These are phyloP conservation scores for Pachypanchax playfairii DNA, from an alignment of 2,113 vertebrate genomes.

Conservation along the genomic window DNA sequence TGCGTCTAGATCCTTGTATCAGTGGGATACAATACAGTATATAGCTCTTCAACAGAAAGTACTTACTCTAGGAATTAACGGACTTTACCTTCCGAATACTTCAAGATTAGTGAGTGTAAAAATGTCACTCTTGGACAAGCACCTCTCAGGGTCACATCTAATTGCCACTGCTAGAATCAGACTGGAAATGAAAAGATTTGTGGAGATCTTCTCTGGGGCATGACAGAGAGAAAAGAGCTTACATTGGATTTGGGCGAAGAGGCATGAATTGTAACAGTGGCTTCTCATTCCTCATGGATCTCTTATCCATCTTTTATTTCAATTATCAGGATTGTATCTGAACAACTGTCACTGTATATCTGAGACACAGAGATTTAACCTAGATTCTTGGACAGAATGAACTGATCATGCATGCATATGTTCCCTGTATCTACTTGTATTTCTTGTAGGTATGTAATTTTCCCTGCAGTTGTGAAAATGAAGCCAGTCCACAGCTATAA, in stretches of 20 bases:
- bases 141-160: conserved; percentile 43
- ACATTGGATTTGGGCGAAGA: conserved; percentile 46
- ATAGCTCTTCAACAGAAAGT: conserved; percentile 23
- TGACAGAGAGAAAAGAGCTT: conserved; percentile 46
- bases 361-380: conserved; percentile 15
- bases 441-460: not conserved
- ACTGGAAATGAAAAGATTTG: conserved; percentile 52
- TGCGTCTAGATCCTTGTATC: conserved; percentile 43
- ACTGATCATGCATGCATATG: conserved; percentile 14
- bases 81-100: conserved; percentile 8
- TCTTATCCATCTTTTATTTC: conserved; percentile 55
- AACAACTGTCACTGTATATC: conserved; percentile 23
- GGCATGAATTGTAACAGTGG: conserved; percentile 41
- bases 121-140: not conserved
- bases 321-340: conserved; percentile 45
- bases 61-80: conserved; percentile 13
- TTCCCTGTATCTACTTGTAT: not conserved
- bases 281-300: conserved; percentile 35
- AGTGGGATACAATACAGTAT: conserved; percentile 27
- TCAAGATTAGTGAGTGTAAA: not conserved
- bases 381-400: conserved; percentile 20
- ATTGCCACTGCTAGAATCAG: not conserved
- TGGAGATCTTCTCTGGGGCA: conserved; percentile 33
- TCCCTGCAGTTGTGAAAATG: not conserved
- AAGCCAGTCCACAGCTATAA: not conserved